Conservation (phyloP, 2,113 vertebrate genomes). For the Halcyon senegalensis region DNA sequence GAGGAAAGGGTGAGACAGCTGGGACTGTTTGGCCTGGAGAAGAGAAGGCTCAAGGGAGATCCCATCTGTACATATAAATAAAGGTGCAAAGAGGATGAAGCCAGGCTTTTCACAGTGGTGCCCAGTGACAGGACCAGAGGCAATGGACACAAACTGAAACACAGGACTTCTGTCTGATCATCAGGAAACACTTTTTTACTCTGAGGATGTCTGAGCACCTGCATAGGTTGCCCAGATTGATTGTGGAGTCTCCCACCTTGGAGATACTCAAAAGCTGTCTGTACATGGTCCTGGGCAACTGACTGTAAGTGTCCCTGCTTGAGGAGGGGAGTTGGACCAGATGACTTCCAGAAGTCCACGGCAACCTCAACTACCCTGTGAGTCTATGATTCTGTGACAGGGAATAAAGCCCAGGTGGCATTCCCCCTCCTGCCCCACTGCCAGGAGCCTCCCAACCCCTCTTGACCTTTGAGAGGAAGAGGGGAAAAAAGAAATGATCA, state of each 20-base stretch:
- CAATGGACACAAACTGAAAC: neutral
- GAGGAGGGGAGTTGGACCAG: neutral
- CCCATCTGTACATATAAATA: neutral
- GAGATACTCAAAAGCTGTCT: neutral
- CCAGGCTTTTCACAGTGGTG: neutral
- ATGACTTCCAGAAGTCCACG: neutral
- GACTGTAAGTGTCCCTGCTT: neutral
- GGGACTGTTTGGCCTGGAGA: neutral
- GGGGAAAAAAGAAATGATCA: neutral
- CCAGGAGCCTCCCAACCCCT: fast-evolving
- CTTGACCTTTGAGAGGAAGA: neutral
- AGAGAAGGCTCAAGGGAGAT: neutral
- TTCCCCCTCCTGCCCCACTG: neutral
- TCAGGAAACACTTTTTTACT: neutral
- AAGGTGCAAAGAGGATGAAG: neutral
- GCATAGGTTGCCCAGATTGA: neutral
- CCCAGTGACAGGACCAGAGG: neutral
- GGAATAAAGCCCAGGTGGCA: neutral
- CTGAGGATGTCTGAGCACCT: neutral
- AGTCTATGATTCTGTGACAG: neutral
- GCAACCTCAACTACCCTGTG: neutral
- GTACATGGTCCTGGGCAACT: fast-evolving
- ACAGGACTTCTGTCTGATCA: neutral
- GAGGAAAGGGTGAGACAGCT: neutral
- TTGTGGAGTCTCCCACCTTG: neutral